A percentile compares a stretch with the other conserved stretches of the same genome.
phyloP scores from a whole-genome alignment of 2,797 vertebrate genomes.

The Tokudaia tokunoshimensis region DNA sequence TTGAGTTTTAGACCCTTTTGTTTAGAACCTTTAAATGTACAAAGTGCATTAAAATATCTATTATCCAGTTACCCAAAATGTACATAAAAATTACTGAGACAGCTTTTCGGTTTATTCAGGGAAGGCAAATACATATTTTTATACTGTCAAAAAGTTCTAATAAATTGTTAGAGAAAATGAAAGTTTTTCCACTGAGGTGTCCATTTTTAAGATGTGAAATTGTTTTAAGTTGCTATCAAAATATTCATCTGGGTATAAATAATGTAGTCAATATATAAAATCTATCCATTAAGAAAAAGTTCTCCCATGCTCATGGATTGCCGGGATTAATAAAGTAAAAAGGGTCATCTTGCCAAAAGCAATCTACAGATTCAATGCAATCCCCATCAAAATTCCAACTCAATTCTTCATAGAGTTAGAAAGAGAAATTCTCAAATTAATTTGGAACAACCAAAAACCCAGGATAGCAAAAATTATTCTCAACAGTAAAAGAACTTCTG shows the following conservation, averaged over 20 bases:
- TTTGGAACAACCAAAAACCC: too few species aligned
- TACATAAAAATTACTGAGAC: slow-evolving; percentile 82
- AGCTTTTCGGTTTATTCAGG: slow-evolving; percentile 76
- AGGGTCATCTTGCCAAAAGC: too few species aligned
- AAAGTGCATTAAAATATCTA: slow-evolving; percentile 88
- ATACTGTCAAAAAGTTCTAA: slow-evolving; percentile 75
- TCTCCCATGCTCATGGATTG: too few species aligned
- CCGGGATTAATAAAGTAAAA: too few species aligned
- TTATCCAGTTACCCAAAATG: slow-evolving; percentile 86
- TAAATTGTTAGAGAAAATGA: slow-evolving; percentile 73
- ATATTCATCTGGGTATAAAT: slow-evolving; percentile 85
- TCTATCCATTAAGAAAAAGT: slow-evolving; percentile 77
- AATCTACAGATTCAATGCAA: too few species aligned
- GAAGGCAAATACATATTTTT: slow-evolving; percentile 79
- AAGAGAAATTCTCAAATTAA: too few species aligned
- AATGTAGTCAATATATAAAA: slow-evolving; percentile 85
- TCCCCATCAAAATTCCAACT: too few species aligned
- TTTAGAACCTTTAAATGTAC: slow-evolving; percentile 82
- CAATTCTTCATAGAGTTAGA: too few species aligned
- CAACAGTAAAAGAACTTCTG: too few species aligned
- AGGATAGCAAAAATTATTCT: too few species aligned
- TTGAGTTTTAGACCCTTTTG: slow-evolving; percentile 82
- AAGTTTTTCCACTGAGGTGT: slow-evolving; percentile 70
- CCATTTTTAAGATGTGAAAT: slow-evolving; percentile 70
- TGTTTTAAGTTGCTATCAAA: slow-evolving; percentile 81